Percentiles rank a stretch among this genome's conserved stretches.
These are phyloP conservation scores for Eulacestoma nigropectus DNA, from an alignment of 2,113 vertebrate genomes.

Conservation along the genomic window DNA sequence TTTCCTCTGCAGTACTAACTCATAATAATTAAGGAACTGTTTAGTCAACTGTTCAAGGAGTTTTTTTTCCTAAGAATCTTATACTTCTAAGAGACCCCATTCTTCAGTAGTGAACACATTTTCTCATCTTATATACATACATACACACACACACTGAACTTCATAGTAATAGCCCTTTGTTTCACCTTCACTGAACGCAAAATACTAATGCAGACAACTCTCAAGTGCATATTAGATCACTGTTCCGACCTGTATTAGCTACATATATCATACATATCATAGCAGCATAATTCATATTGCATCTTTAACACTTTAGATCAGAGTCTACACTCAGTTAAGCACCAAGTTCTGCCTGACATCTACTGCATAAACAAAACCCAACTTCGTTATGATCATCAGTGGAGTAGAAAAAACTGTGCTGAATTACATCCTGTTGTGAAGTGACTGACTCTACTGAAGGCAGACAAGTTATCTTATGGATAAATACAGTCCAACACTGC, in stretches of 20 bases:
- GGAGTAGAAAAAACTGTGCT: background rate
- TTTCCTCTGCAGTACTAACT: background rate
- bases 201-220: background rate
- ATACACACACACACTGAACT: background rate
- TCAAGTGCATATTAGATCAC: background rate
- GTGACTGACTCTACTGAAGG: background rate
- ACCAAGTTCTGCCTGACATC: background rate
- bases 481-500: background rate
- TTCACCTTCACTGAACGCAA: background rate
- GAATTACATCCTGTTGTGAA: background rate
- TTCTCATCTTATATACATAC: background rate
- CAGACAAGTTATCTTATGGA: background rate
- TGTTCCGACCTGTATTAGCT: background rate
- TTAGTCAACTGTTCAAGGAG: background rate
- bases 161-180: background rate
- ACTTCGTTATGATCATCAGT: background rate
- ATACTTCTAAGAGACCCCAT: background rate
- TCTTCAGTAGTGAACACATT: background rate
- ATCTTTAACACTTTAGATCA: background rate
- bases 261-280: fast-evolving
- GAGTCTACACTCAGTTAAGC: background rate
- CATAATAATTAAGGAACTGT: background rate
- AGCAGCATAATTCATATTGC: background rate
- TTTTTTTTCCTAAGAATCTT: background rate
- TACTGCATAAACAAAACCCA: background rate